Percentiles rank a stretch among this genome's conserved stretches.
phyloP scores from a whole-genome alignment of 2,113 vertebrate genomes.

The Perca flavescens region DNA sequence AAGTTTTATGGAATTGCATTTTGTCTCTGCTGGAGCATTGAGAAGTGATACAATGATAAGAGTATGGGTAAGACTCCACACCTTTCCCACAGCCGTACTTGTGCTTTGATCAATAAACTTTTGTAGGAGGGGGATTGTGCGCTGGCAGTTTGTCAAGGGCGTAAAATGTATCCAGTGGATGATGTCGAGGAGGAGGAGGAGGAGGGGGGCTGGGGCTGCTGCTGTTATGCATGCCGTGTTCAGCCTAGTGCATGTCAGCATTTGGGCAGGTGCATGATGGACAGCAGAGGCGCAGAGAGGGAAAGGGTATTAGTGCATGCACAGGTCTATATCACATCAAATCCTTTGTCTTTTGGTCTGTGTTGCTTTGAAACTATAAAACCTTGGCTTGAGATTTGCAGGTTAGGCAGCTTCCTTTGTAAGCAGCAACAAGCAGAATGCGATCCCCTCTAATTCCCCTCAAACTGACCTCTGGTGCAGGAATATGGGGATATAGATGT shows the following conservation, averaged over 20 bases:
- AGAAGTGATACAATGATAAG: conserved; percentile 40
- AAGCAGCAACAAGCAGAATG: conserved; percentile 33
- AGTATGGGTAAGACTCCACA: conserved; percentile 33
- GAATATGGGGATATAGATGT: conserved; percentile 16
- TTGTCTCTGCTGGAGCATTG: conserved; percentile 20
- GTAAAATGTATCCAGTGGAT: conserved; percentile 68
- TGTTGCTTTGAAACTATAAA: conserved; percentile 10
- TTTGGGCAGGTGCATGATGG: conserved; percentile 58
- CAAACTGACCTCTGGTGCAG: conserved; percentile 59
- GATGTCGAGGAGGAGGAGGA: conserved; percentile 54
- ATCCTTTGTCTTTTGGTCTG: neutral
- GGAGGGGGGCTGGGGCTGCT: conserved; percentile 37
- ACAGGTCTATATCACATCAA: conserved; percentile 8
- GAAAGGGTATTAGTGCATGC: neutral
- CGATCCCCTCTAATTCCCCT: conserved; percentile 47
- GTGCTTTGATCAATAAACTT: conserved; percentile 60
- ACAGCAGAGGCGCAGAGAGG: conserved; percentile 20
- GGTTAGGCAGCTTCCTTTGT: conserved; percentile 31
- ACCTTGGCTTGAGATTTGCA: conserved; percentile 42
- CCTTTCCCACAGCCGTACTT: conserved; percentile 51
- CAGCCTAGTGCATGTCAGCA: conserved; percentile 61
- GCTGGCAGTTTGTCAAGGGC: conserved; percentile 77
- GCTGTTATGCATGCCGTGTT: conserved; percentile 61
- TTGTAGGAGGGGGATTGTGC: conserved; percentile 54
- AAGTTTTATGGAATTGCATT: conserved; percentile 13